phyloP scores from a whole-genome alignment of 2,888 invertebrate species.

The Loripinus fragilis region DNA sequence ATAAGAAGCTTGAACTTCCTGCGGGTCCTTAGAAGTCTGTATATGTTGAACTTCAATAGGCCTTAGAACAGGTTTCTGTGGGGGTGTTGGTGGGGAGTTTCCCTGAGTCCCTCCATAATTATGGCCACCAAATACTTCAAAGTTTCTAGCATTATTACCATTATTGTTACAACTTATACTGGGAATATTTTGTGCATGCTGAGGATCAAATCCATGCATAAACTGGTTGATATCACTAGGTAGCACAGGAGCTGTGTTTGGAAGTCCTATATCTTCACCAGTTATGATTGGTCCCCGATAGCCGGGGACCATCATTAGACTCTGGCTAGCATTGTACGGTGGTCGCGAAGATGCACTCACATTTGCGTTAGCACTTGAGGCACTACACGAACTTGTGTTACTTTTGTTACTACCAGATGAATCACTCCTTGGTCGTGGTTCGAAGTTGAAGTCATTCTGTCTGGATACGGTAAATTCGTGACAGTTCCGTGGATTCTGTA shows the following conservation, averaged over 20 bases:
- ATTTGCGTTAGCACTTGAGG: conserved; percentile 39
- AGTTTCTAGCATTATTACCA: conserved; percentile 30
- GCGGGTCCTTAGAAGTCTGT: conserved; percentile 39
- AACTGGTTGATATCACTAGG: conserved; percentile 62
- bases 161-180: conserved; percentile 55
- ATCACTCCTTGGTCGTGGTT: conserved; percentile 63
- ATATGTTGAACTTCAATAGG: conserved; percentile 59
- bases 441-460: conserved; percentile 50
- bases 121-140: conserved; percentile 19
- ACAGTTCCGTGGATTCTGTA: conserved; percentile 24
- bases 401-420: conserved; percentile 68
- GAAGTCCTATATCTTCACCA: conserved; percentile 33
- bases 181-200: conserved; percentile 45
- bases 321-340: conserved; percentile 48
- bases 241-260: conserved; percentile 53
- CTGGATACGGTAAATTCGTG: conserved; percentile 33
- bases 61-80: conserved; percentile 40
- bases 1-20: conserved; percentile 21
- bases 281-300: conserved; percentile 55
- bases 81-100: conserved; percentile 38
- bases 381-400: conserved; percentile 64
- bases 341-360: conserved; percentile 46
- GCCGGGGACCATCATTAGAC: conserved; percentile 52
- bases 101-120: conserved; percentile 46
- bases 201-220: conserved; percentile 37